These are phyloP conservation scores for Bos indicus DNA, from an alignment of 2,113 vertebrate species.

Conservation along the genomic window DNA sequence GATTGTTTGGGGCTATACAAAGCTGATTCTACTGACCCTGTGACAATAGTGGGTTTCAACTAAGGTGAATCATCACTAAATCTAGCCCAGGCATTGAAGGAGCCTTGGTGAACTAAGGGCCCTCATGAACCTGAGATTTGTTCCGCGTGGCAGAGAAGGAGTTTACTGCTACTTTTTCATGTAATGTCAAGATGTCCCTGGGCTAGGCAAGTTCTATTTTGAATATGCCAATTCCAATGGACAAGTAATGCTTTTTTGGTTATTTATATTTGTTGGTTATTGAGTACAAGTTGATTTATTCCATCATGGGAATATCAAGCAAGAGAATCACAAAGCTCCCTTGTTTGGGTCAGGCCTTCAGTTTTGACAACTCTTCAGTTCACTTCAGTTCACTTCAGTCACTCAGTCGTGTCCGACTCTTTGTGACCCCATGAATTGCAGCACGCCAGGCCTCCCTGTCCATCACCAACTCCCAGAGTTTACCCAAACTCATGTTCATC, in stretches of 20 bases:
- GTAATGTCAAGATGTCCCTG: background rate
- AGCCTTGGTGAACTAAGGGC: background rate
- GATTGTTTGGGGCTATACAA: background rate
- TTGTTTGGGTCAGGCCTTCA: background rate
- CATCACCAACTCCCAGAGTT: no score
- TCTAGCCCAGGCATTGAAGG: background rate
- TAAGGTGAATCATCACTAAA: background rate
- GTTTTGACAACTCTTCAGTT: background rate
- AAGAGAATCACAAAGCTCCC: background rate
- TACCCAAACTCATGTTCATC: no score
- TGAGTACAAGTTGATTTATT: background rate
- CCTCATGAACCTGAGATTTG: background rate
- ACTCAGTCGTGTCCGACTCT: fast-evolving
- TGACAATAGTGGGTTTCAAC: background rate
- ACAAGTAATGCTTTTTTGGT: background rate
- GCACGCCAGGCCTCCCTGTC: no score
- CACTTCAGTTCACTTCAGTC: no score
- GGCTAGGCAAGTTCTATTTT: background rate
- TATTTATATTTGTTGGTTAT: background rate
- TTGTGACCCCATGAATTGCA: no score
- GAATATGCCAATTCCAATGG: background rate
- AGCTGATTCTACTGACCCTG: background rate
- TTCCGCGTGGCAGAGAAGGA: background rate
- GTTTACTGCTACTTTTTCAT: background rate
- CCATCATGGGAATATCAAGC: background rate